Evolutionary conservation across 2,797 vertebrate genomes (phyloP), one percentile per base, ranked within the genome.

Genomic region (Percopsis omiscomaycus): DNA sequence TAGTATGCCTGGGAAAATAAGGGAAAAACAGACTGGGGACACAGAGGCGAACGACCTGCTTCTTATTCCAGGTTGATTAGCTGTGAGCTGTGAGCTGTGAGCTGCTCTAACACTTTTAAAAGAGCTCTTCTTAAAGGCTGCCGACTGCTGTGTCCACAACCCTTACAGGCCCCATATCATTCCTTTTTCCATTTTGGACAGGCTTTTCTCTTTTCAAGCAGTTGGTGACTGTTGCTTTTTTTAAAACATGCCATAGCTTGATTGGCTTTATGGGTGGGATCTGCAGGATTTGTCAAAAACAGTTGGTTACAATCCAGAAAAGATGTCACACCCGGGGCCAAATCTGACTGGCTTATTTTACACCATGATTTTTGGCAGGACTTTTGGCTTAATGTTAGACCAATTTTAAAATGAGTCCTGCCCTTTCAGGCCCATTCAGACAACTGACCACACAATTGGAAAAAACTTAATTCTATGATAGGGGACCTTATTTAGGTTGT

Each of bases 61-160:
- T 64, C 67, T 66, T 86, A 8, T 75, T 82, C 71, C 57, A 51
- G 63, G 69, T 75, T 76, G 77, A 73, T 67, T 53, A 76, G 73
- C 77, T 81, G 73, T 71, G 60, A 84, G 71, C 68, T n/a, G 30
- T 53, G 66, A 76, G 73, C 77, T 81, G 73, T 71, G 60, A 84
- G 71, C 68, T n/a, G 30, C 67, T 71, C 50, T 73, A 4, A 53
- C 69, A 75, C 22, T 50, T 37, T 68, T 75, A 54, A 74, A 55
- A 76, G 60, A 74, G 54, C 71, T 51, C 70, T 61, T 80, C 71
- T 54, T 66, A 61, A 66, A 14, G 11, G 11, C 22, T 10, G 52
- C 1, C 27, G 68, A 78, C 81, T 68, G 59, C 69, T 63, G 55
- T 73, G 27, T 76, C 69, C 70, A 71, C 73, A 82, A 62, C 46